These are phyloP conservation scores for Cabera pusaria DNA, from an alignment of 2,888 invertebrate genomes.

Conservation along the genomic window DNA sequence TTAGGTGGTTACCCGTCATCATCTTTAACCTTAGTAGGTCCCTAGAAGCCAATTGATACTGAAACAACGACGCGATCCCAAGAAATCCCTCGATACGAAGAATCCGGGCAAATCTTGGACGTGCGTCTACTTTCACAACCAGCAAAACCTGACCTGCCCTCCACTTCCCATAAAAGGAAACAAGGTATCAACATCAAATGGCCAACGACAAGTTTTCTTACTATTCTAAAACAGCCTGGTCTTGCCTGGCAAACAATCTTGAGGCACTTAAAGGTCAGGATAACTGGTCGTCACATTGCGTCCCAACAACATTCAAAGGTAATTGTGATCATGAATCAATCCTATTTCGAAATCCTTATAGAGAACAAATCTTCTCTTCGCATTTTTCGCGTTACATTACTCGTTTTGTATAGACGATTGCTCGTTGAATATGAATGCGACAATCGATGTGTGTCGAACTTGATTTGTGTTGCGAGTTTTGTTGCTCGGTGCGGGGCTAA, in stretches of 20 bases:
- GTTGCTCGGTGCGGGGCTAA: constrained; percentile 32
- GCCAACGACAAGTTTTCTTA: constrained; percentile 41
- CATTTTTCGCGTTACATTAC: constrained; percentile 41
- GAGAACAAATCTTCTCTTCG: constrained; percentile 41
- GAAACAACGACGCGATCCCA: constrained; percentile 44
- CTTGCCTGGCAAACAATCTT: constrained; percentile 29
- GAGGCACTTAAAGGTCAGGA: constrained; percentile 33
- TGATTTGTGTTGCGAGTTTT: constrained; percentile 13
- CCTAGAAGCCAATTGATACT: constrained; percentile 48
- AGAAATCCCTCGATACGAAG: constrained; percentile 59
- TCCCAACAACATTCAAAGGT: constrained; percentile 69
- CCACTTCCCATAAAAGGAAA: constrained; percentile 1
- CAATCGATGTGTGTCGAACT: constrained; percentile 34
- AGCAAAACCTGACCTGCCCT: constrained; percentile 15
- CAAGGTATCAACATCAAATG: constrained; percentile 9
- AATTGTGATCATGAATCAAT: constrained; percentile 80
- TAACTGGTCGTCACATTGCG: constrained; percentile 47
- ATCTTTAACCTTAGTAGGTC: constrained; percentile 13
- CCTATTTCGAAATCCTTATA: constrained; percentile 63
- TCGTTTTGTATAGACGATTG: constrained; percentile 28
- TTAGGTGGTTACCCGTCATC: too few relatives aligned
- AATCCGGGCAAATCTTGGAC: constrained; percentile 48
- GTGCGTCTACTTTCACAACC: constrained; percentile 40
- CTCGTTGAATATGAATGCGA: constrained; percentile 23
- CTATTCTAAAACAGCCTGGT: constrained; percentile 33